Evolutionary conservation across 92 coral and sea anemone species (phyloP).

Genomic region (Epizoanthus scotinus): DNA sequence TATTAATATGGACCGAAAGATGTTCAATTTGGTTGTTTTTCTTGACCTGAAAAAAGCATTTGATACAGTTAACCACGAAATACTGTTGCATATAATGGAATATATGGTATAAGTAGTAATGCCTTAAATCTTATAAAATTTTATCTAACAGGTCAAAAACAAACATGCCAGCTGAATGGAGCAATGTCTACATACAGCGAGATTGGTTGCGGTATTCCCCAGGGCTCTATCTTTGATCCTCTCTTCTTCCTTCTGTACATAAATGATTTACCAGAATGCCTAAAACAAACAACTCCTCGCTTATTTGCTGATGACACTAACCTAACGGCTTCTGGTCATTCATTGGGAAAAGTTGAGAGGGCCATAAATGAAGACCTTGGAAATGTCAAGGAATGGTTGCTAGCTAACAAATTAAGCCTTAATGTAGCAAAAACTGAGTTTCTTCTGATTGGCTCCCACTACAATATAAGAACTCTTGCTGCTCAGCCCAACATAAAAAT

Average conservation of each 20-base stretch:
- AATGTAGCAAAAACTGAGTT: conserved; percentile 17
- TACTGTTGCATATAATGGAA: conserved; percentile 17
- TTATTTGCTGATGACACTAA: conserved; percentile 55
- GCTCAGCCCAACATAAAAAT: conserved; percentile 36
- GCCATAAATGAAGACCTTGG: conserved; percentile 45
- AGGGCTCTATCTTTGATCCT: conserved; percentile 49
- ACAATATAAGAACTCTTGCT: conserved; percentile 20
- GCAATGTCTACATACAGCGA: conserved; percentile 39
- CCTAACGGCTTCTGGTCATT: conserved; percentile 49
- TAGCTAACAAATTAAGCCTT: conserved; percentile 29
- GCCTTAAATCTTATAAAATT: conserved; percentile 44
- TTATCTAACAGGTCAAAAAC: conserved; percentile 52
- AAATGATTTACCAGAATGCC: conserved; percentile 20
- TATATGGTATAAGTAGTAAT: conserved; percentile 32
- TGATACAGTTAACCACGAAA: conserved; percentile 36
- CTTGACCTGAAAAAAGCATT: conserved; percentile 58
- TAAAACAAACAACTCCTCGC: conserved; percentile 43
- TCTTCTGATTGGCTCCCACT: conserved; percentile 28
- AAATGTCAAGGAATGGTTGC: background rate
- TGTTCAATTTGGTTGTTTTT: conserved; percentile 60
- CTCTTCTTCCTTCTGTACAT: conserved; percentile 34
- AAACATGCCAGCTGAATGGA: conserved; percentile 61
- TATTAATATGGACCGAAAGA: conserved; percentile 52
- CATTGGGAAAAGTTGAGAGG: conserved; percentile 36
- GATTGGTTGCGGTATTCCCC: conserved; percentile 46